Evolutionary conservation across 2,113 vertebrate species (phyloP).

Genomic region (Poeciliopsis turrubarensis): DNA sequence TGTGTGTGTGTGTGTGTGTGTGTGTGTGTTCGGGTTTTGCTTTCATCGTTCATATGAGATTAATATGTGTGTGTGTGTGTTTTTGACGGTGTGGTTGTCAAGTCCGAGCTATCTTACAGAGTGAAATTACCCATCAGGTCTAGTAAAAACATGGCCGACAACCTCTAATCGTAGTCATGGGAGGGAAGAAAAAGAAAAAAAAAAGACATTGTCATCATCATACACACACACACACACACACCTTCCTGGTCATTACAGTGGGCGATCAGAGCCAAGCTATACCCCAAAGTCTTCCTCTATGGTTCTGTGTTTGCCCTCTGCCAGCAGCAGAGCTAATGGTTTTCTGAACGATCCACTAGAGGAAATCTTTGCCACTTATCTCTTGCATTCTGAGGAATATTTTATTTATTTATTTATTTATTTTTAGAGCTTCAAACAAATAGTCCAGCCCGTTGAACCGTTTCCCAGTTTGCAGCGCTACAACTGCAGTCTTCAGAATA

Average conservation of each 20-base stretch:
- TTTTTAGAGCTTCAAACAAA: background rate
- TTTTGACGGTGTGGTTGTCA: conserved; percentile 61
- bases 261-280: conserved; percentile 7
- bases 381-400: background rate
- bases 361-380: conserved; percentile 12
- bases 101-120: conserved; percentile 74
- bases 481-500: background rate
- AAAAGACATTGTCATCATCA: conserved; percentile 65
- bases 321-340: background rate
- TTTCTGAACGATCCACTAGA: conserved; percentile 7
- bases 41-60: background rate
- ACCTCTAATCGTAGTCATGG: conserved; percentile 74
- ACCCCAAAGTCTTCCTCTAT: background rate
- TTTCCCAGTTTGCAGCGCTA: background rate
- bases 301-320: background rate
- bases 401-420: background rate
- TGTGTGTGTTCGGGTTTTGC: background rate
- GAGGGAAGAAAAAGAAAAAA: conserved; percentile 43
- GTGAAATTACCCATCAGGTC: conserved; percentile 79
- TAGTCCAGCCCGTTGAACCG: no score
- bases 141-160: conserved; percentile 79
- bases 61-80: conserved; percentile 18
- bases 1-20: background rate
- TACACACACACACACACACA: background rate
- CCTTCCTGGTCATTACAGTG: conserved; percentile 4